These are phyloP conservation scores for Hylaeus volcanicus DNA, from an alignment of 1,140 invertebrate genomes.

Conservation along the genomic window DNA sequence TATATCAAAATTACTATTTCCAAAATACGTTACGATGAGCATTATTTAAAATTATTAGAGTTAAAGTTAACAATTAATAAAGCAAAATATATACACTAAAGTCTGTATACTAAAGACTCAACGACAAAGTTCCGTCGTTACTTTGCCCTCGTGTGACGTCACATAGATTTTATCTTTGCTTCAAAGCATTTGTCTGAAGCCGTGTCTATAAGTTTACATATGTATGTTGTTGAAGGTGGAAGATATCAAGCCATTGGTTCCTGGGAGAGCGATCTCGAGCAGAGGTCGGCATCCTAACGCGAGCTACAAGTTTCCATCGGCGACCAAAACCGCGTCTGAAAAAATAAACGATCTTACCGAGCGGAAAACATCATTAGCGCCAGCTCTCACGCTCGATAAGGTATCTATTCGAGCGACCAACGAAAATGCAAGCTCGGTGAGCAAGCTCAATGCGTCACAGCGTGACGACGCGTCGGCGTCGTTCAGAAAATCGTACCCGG, in stretches of 20 bases:
- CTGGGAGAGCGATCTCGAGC: background rate
- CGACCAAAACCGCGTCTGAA: constrained; percentile 24
- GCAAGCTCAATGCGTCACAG: background rate
- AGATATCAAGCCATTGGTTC: background rate
- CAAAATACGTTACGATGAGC: no score
- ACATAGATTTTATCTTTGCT: no score
- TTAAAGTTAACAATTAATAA: no score
- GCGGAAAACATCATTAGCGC: constrained; percentile 51
- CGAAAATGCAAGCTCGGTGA: constrained; percentile 45
- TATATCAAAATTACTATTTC: no score
- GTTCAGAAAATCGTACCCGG: constrained; percentile 8
- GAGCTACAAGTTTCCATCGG: background rate
- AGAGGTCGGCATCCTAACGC: background rate
- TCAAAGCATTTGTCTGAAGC: no score
- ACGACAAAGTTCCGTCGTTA: no score
- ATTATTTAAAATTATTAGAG: no score
- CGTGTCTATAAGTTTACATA: no score
- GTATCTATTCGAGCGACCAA: constrained; percentile 44
- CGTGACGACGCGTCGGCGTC: background rate
- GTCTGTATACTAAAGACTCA: no score
- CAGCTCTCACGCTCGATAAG: constrained; percentile 48
- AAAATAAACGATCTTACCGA: constrained; percentile 31
- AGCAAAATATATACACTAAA: no score
- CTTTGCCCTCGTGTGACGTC: no score
- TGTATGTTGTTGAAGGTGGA: no score